These are phyloP conservation scores for Chaetodon auriga DNA, from an alignment of 2,113 vertebrate genomes.

Conservation along the genomic window DNA sequence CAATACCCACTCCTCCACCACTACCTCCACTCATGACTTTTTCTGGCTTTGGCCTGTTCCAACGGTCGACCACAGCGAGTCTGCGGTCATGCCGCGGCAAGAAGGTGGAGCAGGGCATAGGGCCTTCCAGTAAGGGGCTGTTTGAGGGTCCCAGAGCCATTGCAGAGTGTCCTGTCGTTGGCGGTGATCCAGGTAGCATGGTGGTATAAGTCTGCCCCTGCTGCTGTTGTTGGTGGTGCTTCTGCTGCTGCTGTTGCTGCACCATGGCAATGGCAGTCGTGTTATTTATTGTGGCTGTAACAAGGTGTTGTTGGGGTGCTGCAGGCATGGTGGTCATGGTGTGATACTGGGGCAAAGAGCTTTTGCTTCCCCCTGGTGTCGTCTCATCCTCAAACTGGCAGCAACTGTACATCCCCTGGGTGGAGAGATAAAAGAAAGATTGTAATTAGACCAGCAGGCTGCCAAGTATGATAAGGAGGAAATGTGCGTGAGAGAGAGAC, in stretches of 20 bases:
- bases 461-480: constrained; percentile 27
- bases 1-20: constrained; percentile 74
- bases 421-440: constrained; percentile 58
- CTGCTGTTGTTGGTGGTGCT: constrained; percentile 80
- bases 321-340: constrained; percentile 78
- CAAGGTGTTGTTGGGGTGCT: constrained; percentile 79
- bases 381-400: constrained; percentile 91
- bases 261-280: constrained; percentile 82
- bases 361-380: constrained; percentile 69
- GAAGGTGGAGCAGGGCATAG: constrained; percentile 89
- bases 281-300: constrained; percentile 81
- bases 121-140: constrained; percentile 86
- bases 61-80: constrained; percentile 89
- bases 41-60: constrained; percentile 87
- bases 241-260: constrained; percentile 82
- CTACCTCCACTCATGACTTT: constrained; percentile 82
- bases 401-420: constrained; percentile 95
- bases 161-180: constrained; percentile 81
- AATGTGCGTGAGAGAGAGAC: constrained; percentile 7
- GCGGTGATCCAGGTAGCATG: constrained; percentile 83
- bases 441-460: constrained; percentile 50
- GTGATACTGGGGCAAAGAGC: constrained; percentile 83
- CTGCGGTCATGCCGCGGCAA: constrained; percentile 89
- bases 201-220: constrained; percentile 81
- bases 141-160: constrained; percentile 88